Conservation (phyloP, 2,113 vertebrate species). For the Eretmochelys imbricata region DNA sequence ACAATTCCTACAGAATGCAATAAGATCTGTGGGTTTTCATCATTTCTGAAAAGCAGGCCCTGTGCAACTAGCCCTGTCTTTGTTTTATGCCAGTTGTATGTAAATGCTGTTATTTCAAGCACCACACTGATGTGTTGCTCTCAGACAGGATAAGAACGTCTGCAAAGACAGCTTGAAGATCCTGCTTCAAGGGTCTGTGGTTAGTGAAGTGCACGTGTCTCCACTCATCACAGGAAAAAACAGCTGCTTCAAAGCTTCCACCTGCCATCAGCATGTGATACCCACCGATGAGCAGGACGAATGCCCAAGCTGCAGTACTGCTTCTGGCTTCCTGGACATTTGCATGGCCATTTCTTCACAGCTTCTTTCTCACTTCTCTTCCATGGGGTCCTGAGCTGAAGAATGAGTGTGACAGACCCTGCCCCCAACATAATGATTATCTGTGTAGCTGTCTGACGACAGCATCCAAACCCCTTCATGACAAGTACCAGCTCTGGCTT, state of each 20-base stretch:
- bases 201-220: fast-evolving
- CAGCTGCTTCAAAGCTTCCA: neutral
- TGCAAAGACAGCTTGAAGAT: neutral
- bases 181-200: neutral
- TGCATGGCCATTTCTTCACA: neutral
- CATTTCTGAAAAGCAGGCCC: neutral
- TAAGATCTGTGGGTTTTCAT: neutral
- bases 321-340: neutral
- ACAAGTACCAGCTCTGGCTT: neutral
- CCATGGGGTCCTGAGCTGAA: fast-evolving
- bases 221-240: neutral
- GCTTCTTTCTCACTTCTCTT: neutral
- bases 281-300: fast-evolving
- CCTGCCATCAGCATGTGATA: neutral
- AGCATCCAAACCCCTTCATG: neutral
- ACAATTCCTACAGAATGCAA: neutral
- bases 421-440: fast-evolving
- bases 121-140: fast-evolving
- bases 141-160: fast-evolving
- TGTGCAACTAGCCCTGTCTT: neutral
- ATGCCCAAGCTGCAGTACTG: fast-evolving
- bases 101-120: neutral
- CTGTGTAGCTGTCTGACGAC: neutral
- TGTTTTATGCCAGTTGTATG: neutral
- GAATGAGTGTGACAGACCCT: neutral